Conservation (phyloP, 2,113 vertebrate species). For the Genyomyrus donnyi region DNA sequence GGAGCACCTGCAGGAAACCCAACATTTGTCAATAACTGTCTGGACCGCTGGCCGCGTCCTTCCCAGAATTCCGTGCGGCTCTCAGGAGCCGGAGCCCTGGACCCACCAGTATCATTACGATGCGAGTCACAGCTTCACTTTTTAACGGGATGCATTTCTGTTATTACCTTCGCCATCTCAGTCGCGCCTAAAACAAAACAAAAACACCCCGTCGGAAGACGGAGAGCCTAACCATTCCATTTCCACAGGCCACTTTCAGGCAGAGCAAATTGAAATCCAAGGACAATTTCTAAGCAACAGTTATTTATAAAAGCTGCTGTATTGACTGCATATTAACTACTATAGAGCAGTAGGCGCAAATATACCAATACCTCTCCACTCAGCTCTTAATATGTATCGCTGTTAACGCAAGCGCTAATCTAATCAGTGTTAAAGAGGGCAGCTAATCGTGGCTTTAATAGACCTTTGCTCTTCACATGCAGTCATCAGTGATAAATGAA, state of each 20-base stretch:
- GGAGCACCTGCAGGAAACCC: neutral
- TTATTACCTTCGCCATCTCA: constrained; percentile 1
- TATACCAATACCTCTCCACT: neutral
- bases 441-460: neutral
- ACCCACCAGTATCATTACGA: neutral
- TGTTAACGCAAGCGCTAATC: neutral
- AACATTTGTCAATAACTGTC: neutral
- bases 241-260: neutral
- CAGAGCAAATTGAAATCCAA: constrained; percentile 6
- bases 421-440: neutral
- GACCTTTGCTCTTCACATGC: neutral
- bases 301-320: constrained; percentile 5
- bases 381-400: neutral
- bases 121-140: neutral
- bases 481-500: neutral
- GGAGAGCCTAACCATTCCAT: neutral
- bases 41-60: neutral
- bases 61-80: neutral
- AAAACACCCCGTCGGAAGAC: neutral
- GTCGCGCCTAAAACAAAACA: neutral
- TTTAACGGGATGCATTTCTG: constrained; percentile 1
- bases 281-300: constrained; percentile 11
- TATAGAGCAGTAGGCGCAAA: neutral
- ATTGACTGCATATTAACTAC: neutral
- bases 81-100: neutral